A percentile compares a stretch with the other conserved stretches of the same genome.
Evolutionary conservation across 2,797 vertebrate species (phyloP).

Genomic region (Zenarchopterus dispar): DNA sequence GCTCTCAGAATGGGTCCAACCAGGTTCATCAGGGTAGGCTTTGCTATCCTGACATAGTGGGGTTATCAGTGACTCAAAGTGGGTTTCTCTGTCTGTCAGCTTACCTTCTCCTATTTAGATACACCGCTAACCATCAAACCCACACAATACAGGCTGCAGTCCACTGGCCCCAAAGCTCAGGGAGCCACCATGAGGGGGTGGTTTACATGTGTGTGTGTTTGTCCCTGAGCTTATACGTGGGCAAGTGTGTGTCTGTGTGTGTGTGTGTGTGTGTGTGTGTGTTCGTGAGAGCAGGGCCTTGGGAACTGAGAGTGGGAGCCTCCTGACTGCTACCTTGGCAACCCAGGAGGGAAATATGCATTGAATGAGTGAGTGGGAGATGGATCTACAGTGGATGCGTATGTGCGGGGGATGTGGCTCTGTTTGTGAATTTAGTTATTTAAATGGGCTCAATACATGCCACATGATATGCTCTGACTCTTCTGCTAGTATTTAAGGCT

Average conservation of each 20-base stretch:
- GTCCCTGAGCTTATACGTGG: conserved; percentile 67
- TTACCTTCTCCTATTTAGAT: conserved; percentile 52
- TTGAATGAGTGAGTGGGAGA: conserved; percentile 82
- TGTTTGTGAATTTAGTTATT: conserved; percentile 80
- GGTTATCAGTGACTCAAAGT: conserved; percentile 75
- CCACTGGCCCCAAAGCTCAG: conserved; percentile 76
- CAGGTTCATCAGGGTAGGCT: conserved; percentile 48
- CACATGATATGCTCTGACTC: conserved; percentile 57
- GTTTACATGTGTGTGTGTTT: conserved; percentile 56
- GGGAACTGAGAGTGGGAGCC: conserved; percentile 80
- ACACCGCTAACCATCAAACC: conserved; percentile 66
- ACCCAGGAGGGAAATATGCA: conserved; percentile 80
- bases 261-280: conserved; percentile 72
- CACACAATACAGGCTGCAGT: conserved; percentile 80
- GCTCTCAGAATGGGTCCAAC: conserved; percentile 26
- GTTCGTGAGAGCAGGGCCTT: conserved; percentile 76
- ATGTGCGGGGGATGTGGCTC: conserved; percentile 71
- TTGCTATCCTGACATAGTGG: conserved; percentile 69
- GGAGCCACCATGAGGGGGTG: conserved; percentile 75
- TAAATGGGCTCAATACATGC: conserved; percentile 58
- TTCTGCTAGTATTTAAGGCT: conserved; percentile 38
- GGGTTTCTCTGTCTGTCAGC: conserved; percentile 66
- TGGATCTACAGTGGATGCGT: conserved; percentile 74
- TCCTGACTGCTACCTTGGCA: conserved; percentile 84
- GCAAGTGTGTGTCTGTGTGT: conserved; percentile 57